These are phyloP conservation scores for Leucophenga montana DNA, from an alignment of 2,888 invertebrate species.

Conservation along the genomic window DNA sequence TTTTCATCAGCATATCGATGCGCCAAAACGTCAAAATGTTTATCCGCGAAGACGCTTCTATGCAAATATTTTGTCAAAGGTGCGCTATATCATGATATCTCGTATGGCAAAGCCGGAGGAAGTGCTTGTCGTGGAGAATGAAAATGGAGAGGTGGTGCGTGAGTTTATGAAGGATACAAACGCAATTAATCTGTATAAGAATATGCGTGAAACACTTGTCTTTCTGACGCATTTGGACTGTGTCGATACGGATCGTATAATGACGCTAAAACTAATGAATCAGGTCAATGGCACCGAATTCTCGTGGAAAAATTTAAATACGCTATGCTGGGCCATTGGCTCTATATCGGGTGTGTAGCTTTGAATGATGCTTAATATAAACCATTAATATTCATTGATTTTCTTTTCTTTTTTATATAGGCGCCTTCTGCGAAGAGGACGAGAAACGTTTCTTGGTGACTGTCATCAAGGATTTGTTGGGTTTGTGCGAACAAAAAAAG, in stretches of 20 bases:
- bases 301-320: constrained; percentile 99
- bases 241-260: constrained; percentile 96
- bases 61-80: constrained; percentile 86
- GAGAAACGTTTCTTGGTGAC: constrained; percentile 99
- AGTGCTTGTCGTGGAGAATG: constrained; percentile 99
- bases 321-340: constrained; percentile 99
- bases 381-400: not conserved
- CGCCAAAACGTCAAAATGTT: constrained; percentile 65
- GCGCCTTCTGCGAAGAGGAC: constrained; percentile 98
- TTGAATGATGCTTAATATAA: too few species aligned
- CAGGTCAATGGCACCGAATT: constrained; percentile 99
- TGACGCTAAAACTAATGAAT: constrained; percentile 98
- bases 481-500: constrained; percentile 97
- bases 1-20: constrained; percentile 74
- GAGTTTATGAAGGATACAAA: constrained; percentile 99
- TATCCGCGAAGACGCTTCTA: constrained; percentile 82
- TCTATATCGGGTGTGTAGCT: constrained; percentile 88
- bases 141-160: constrained; percentile 98
- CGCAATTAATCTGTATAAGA: constrained; percentile 98
- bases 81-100: constrained; percentile 98
- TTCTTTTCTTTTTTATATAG: constrained; percentile 48
- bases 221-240: constrained; percentile 99
- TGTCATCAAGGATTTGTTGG: constrained; percentile 97
- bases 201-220: constrained; percentile 98
- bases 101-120: constrained; percentile 99